Evolutionary conservation across 2,888 invertebrate species (phyloP), one percentile per base, ranked within the genome.

Genomic region (Odiellus spinosus): DNA sequence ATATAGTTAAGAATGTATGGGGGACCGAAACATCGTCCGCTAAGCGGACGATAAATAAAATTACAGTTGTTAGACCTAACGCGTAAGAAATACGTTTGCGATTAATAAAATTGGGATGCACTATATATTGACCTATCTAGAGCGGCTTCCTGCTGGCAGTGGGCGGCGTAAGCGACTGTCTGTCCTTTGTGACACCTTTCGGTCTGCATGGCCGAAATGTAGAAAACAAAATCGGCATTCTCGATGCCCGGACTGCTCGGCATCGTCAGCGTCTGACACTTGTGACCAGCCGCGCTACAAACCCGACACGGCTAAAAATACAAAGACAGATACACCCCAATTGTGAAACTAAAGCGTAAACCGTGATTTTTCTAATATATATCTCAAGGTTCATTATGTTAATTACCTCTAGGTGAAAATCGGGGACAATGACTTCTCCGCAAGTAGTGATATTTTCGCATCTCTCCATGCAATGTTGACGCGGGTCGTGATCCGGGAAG

Each of bases 91-190:
- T n/a, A n/a, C n/a, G n/a, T n/a, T n/a, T n/a, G n/a, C n/a, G n/a
- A n/a, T n/a, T n/a, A n/a, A n/a, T n/a, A n/a, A n/a, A n/a, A n/a
- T n/a, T n/a, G n/a, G n/a, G n/a, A n/a, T n/a, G n/a, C 35, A 35
- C 14, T 38, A 20, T 21, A 15, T 34, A 34, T 57, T 59, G 59
- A 82, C 82, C 85, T 74, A 68, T 98, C 96, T 33, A 93, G 68
- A 0, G 82, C 80, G 0, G 82, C 76, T 66, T 98, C 96, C 64
- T 93, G 91, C 64, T 98, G 96, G 60, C 98, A 98, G 65, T 98
- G 96, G 0, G 95, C 93, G 1, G 96, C 95, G 67, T 95, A 96
- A 0, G 96, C 95, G 1, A 95, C 90, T 0, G 95, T 93, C 52
- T 83, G 72, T 85, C 85, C 56, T 41, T 85, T 80, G 53, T 80